Percentiles rank a stretch among this genome's conserved stretches.
Conservation (phyloP, 2,797 vertebrate species). For the Chelmon rostratus region DNA sequence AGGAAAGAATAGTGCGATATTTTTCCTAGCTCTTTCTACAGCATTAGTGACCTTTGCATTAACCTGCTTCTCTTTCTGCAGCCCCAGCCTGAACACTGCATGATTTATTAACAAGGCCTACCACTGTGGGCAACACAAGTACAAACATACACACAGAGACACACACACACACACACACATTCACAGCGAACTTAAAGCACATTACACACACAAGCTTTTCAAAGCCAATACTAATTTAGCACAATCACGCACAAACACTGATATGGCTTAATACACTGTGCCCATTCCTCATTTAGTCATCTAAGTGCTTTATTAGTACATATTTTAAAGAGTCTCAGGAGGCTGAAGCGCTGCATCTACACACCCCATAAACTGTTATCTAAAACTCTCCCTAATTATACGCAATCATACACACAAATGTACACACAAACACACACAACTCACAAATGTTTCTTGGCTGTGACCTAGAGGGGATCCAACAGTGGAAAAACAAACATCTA, state of each 20-base stretch:
- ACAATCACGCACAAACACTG: slow-evolving; percentile 46
- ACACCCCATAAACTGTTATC: slow-evolving; percentile 58
- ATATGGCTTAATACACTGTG: slow-evolving; percentile 50
- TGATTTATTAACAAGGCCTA: slow-evolving; percentile 74
- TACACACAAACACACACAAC: slow-evolving; percentile 20
- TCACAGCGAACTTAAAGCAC: slow-evolving; percentile 44
- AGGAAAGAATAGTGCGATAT: slow-evolving; percentile 47
- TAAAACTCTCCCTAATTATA: slow-evolving; percentile 60
- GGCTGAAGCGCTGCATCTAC: slow-evolving; percentile 54
- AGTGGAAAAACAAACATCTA: slow-evolving; percentile 50
- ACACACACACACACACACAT: slow-evolving; percentile 20
- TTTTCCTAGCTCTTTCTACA: slow-evolving; percentile 40
- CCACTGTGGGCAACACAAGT: slow-evolving; percentile 50
- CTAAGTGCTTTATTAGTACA: slow-evolving; percentile 71
- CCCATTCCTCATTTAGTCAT: slow-evolving; percentile 66
- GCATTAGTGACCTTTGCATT: slow-evolving; percentile 77
- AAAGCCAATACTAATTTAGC: slow-evolving; percentile 65
- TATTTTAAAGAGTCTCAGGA: slow-evolving; percentile 66
- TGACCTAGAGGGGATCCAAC: slow-evolving; percentile 37
- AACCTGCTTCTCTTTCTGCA: slow-evolving; percentile 66
- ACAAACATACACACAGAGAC: slow-evolving; percentile 45
- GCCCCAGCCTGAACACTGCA: slow-evolving; percentile 55
- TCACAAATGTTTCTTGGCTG: slow-evolving; percentile 45
- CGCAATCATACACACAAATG: slow-evolving; percentile 25
- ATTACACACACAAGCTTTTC: slow-evolving; percentile 55